Base-by-base conservation (phyloP, 2,888 invertebrate species). In the Lomographa bimaculata region DNA sequence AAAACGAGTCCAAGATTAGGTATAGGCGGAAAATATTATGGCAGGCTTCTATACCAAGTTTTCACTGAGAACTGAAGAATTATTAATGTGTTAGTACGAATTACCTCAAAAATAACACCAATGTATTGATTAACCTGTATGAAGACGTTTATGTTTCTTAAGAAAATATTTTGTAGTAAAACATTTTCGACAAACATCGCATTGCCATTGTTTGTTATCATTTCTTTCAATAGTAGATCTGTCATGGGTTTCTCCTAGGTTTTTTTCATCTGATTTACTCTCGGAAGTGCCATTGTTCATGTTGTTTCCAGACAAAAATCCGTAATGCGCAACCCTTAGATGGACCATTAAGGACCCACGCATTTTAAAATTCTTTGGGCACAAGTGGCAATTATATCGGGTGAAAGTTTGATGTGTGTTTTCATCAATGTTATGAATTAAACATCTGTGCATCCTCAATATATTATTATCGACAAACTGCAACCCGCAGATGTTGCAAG, bases 101-200 rank as follows among this genome's bases (percentile, higher is more conserved):
- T 83, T 84, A 85, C 81, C 82, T 86, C 76, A 69, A 76, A 72
- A 77, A 50, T 61, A 79, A 85, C 78, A 81, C 73, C 75, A 81
- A 82, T 71, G 32, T 71, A 72, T 76, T 60, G 55, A 59, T 62
- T 86, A 83, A 94, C 94, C 95, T 78, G 95, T 95, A 77, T 96
- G 96, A 44, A 96, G 90, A 54, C 96, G 91, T 79, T 95, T 95
- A 73, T 96, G 96, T 78, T 96, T 96, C 80, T 96, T 96, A 53
- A 96, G 81, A 69, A 96, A 96, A 84, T 96, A 96, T 78, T 96
- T 96, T 1, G 96, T 96, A 0, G 96, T 96, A 69, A 96, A 96
- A 77, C 93, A 91, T 86, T 96, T 96, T 37, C 91, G 90, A 75
- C 96, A 96, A 24, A 95, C 93, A 63, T 96, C 95, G 68, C 96